These are phyloP conservation scores for Trichomycterus rosablanca DNA, from an alignment of 2,113 vertebrate genomes.

Conservation along the genomic window DNA sequence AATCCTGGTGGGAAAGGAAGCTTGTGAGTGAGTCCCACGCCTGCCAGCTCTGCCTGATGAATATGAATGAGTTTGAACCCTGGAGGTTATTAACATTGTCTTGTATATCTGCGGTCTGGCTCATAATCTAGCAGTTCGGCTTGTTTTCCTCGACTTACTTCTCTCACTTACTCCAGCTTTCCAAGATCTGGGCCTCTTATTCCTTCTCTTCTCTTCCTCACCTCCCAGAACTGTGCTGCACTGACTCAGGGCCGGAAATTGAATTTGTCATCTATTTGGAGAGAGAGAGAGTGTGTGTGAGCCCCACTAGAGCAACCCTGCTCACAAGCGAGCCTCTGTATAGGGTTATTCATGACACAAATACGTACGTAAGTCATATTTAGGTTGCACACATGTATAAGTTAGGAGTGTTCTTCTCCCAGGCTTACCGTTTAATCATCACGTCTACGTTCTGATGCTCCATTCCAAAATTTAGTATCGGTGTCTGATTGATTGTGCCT, in stretches of 20 bases:
- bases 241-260: conserved; percentile 19
- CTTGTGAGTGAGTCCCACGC: not conserved
- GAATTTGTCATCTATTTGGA: conserved; percentile 32
- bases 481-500: too few relatives aligned
- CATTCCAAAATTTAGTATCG: too few relatives aligned
- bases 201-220: conserved; percentile 18
- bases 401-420: too few relatives aligned
- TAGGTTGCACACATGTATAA: too few relatives aligned
- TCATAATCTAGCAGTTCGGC: not conserved
- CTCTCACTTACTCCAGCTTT: too few relatives aligned
- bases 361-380: too few relatives aligned
- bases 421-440: too few relatives aligned
- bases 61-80: conserved; percentile 39
- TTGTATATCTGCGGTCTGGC: conserved; percentile 32
- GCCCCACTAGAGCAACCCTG: not conserved
- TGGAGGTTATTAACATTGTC: conserved; percentile 30
- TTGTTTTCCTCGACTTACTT: conserved; percentile 4
- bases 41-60: conserved; percentile 34
- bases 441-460: too few relatives aligned
- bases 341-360: too few relatives aligned
- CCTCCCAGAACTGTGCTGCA: not conserved
- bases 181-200: too few relatives aligned
- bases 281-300: not conserved
- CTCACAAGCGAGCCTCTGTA: conserved; percentile 19
- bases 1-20: not conserved